A percentile compares a stretch with the other conserved stretches of the same genome.
phyloP scores from a whole-genome alignment of 2,113 vertebrate species.

The Rousettus leschenaultii region DNA sequence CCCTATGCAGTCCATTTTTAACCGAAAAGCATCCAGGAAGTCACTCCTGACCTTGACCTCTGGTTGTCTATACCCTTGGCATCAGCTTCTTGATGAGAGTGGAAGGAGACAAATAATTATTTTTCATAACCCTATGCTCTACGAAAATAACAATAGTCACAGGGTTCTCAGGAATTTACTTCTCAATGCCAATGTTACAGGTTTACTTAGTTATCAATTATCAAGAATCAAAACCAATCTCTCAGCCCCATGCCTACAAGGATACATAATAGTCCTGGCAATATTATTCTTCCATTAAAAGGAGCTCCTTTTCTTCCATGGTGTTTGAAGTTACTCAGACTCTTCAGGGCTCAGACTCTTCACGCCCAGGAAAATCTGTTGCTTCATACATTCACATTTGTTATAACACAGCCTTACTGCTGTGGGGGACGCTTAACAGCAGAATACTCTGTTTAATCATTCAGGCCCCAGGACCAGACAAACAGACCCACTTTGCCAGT shows the following conservation, averaged over 20 bases:
- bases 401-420: not conserved
- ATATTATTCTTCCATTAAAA: not conserved
- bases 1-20: not conserved
- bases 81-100: not conserved
- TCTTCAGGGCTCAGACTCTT: not conserved
- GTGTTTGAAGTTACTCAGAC: not conserved
- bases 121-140: not conserved
- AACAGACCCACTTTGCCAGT: not conserved
- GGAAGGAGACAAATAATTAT: not conserved
- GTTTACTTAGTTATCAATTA: not conserved
- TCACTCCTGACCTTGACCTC: not conserved
- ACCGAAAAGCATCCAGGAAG: not conserved
- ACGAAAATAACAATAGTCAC: not conserved
- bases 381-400: not conserved
- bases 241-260: not conserved
- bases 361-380: constrained; percentile 1
- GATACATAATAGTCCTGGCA: not conserved
- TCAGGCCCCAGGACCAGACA: not conserved
- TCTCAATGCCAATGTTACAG: not conserved
- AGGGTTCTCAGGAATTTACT: not conserved
- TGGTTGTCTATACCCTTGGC: not conserved
- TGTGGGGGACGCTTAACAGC: not conserved
- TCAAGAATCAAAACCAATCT: not conserved
- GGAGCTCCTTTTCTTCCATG: not conserved
- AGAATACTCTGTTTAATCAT: not conserved